Evolutionary conservation across 2,113 vertebrate species (phyloP).

Genomic region (Malurus alboscapulatus): DNA sequence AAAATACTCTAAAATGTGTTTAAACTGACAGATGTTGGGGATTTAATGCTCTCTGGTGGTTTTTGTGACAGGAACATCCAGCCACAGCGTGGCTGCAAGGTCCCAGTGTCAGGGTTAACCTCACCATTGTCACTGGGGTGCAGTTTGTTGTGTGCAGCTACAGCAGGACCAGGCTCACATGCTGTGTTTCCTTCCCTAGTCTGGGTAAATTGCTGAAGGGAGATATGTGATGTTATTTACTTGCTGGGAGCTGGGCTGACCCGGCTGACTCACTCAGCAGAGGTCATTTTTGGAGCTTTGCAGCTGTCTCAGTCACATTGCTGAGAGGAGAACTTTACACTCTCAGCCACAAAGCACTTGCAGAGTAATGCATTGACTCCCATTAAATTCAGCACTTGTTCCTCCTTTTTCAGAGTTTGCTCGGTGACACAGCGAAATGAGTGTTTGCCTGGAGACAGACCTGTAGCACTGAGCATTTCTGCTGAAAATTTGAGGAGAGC

Average conservation of each 20-base stretch:
- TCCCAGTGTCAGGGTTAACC: background rate
- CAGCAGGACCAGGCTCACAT: background rate
- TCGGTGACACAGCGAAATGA: background rate
- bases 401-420: background rate
- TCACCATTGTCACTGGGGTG: background rate
- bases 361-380: conserved; percentile 9
- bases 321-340: background rate
- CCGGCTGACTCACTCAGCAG: fast-evolving
- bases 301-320: background rate
- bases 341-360: background rate
- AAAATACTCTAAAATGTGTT: background rate
- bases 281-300: background rate
- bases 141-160: background rate
- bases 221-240: background rate
- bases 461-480: background rate
- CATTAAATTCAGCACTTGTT: background rate
- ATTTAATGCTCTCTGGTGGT: fast-evolving
- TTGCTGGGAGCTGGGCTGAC: background rate
- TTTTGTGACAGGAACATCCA: background rate
- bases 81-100: background rate
- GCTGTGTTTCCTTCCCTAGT: background rate
- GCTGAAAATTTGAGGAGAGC: background rate
- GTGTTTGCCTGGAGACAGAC: background rate
- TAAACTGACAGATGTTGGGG: background rate
- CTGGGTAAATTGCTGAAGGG: background rate